A percentile compares a stretch with the other conserved stretches of the same genome.
Conservation (phyloP, 2,113 vertebrate species). For the Machaerirhynchus nigripectus region DNA sequence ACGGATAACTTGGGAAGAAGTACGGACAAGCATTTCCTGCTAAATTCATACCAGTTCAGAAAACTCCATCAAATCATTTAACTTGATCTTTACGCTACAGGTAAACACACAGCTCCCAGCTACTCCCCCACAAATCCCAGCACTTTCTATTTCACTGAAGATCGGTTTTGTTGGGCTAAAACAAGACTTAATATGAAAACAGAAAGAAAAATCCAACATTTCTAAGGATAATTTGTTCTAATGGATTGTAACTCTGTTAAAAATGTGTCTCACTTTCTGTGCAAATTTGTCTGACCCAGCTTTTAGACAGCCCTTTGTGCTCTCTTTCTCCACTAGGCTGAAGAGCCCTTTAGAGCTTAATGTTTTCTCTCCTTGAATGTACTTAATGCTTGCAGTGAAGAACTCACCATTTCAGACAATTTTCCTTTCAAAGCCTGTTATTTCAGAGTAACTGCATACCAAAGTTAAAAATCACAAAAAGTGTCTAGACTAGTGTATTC, state of each 20-base stretch:
- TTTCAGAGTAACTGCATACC: conserved; percentile 46
- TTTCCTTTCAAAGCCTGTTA: conserved; percentile 56
- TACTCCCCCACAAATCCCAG: background rate
- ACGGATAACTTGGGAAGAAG: background rate
- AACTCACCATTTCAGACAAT: conserved; percentile 37
- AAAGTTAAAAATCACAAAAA: conserved; percentile 51
- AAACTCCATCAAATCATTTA: background rate
- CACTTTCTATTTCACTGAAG: background rate
- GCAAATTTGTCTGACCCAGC: background rate
- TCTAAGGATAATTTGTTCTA: background rate
- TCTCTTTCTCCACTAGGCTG: background rate
- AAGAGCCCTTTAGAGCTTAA: conserved; percentile 1
- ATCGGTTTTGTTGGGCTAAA: background rate
- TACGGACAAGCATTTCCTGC: background rate
- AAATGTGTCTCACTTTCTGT: background rate
- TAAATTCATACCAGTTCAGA: background rate
- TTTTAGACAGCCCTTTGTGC: background rate
- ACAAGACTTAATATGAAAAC: background rate
- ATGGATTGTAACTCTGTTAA: background rate
- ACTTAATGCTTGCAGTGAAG: conserved; percentile 9
- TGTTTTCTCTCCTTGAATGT: background rate
- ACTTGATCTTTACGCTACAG: background rate
- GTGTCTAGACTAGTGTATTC: conserved; percentile 33
- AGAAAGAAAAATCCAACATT: background rate
- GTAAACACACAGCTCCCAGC: background rate